These are phyloP conservation scores for Pseudomyrmex dendroicus DNA, from an alignment of 1,140 invertebrate genomes.

Conservation along the genomic window DNA sequence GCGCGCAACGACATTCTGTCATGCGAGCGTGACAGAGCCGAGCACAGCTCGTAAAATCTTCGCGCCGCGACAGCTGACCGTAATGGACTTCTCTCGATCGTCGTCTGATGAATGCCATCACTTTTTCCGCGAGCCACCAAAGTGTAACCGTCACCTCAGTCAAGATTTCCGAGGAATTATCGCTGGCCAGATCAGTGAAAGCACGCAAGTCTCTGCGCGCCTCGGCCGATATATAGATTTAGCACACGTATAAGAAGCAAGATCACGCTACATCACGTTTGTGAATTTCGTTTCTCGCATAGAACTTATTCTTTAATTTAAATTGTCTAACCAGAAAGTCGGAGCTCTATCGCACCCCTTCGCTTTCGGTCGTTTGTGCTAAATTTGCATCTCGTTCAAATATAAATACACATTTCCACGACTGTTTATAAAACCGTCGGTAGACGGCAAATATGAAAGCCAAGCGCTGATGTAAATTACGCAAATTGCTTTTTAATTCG, in stretches of 20 bases:
- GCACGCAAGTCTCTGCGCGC: neutral
- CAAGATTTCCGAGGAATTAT: slow-evolving; percentile 31
- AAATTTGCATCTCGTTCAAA: neutral
- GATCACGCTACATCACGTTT: neutral
- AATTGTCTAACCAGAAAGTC: too few relatives aligned
- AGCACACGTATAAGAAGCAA: neutral
- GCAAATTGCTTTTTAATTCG: too few relatives aligned
- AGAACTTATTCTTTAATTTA: neutral
- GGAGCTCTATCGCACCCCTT: too few relatives aligned
- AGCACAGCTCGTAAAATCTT: slow-evolving; percentile 28
- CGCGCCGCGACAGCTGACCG: neutral
- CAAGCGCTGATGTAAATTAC: too few relatives aligned
- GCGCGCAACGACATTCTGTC: slow-evolving; percentile 36
- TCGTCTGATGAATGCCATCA: slow-evolving; percentile 21
- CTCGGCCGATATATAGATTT: neutral
- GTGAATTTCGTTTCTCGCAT: neutral
- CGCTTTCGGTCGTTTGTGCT: too few relatives aligned
- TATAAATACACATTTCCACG: neutral
- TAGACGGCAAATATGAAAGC: too few relatives aligned
- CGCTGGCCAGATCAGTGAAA: slow-evolving; percentile 52
- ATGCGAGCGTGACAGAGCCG: slow-evolving; percentile 39
- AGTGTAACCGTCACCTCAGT: slow-evolving; percentile 25
- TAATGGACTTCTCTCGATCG: slow-evolving; percentile 22
- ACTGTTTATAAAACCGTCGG: too few relatives aligned
- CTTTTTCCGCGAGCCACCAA: slow-evolving; percentile 23